Base-by-base conservation (phyloP, 2,888 invertebrate species). In the Heterodera filipjevi region DNA sequence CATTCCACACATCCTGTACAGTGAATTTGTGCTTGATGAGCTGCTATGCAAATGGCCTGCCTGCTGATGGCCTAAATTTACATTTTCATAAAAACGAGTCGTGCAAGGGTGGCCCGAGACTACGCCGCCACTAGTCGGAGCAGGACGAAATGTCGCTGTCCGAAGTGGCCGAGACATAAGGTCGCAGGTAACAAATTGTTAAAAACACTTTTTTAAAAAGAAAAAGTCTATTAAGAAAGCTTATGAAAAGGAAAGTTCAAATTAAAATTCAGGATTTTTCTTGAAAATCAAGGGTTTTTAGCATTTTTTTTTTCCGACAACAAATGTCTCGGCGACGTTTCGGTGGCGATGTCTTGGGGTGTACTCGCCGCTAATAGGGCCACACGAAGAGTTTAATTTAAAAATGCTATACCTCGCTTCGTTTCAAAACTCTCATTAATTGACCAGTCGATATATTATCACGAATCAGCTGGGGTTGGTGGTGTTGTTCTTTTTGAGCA, bases 1-100 rank as follows among this genome's bases (percentile, higher is more conserved):
- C 79, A 79, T 12, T 78, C 79, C 53, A 71, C 79, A 78, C 88
- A 88, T 71, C 89, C 86, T 39, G 84, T 84, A 79, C 88, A 88
- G 74, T 88, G 88, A 22, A 86, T 77, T 27, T 83, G 82, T 10
- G 82, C 81, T 44, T 83, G 64, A 68, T n/a, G 27, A 27, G 76
- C 49, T 32, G 53, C 46, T 33, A 76, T 74, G 16, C 68, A 49
- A 44, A 76, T 79, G 1, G 82, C 75, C 30, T 35, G 39, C n/a
- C 35, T 75, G 30, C 35, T 53, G 49, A 35, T 44, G 59, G 72
- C 59, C 30, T 68, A 68, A 32, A 32, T 3, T 22, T 73, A 19
- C 19, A 68, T 49, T 1, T n/a, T n/a, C n/a, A n/a, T n/a, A n/a
- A n/a, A n/a, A n/a, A n/a, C n/a, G n/a, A n/a, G n/a, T n/a, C n/a